Evolutionary conservation across 2,797 vertebrate species (phyloP).

Genomic region (Hapalemur alaotrensis): DNA sequence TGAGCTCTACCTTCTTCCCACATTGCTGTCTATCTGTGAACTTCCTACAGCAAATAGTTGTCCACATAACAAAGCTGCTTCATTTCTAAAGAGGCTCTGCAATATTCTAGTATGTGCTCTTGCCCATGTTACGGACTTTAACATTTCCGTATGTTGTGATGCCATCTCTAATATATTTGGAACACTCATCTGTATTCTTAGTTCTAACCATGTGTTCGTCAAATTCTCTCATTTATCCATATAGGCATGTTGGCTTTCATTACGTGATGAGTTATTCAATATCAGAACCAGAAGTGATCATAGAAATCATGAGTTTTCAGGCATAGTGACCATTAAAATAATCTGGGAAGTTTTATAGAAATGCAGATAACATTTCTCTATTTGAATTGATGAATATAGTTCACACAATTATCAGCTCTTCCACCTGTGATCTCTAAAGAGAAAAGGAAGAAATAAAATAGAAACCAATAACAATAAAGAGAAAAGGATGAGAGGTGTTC

Average conservation of each 20-base stretch:
- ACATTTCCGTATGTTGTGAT: not conserved
- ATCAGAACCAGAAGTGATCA: not conserved
- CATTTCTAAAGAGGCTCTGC: not conserved
- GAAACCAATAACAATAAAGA: not conserved
- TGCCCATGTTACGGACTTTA: not conserved
- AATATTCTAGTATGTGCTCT: not conserved
- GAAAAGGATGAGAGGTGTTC: not conserved
- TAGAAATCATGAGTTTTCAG: not conserved
- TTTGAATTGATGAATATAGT: not conserved
- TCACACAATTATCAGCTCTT: not conserved
- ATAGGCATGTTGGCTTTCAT: not conserved
- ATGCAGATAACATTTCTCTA: not conserved
- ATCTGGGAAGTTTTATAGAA: not conserved
- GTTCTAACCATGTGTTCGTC: not conserved
- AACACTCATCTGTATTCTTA: not conserved
- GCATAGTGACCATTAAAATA: not conserved
- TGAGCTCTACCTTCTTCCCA: not conserved
- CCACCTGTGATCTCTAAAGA: not conserved
- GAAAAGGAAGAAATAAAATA: not conserved
- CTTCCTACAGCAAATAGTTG: not conserved
- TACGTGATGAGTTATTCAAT: not conserved
- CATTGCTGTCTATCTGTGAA: not conserved
- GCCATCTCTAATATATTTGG: not conserved
- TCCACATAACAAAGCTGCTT: not conserved
- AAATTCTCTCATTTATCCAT: not conserved